phyloP scores from a whole-genome alignment of 2,797 vertebrate species.

The Argentina silus region DNA sequence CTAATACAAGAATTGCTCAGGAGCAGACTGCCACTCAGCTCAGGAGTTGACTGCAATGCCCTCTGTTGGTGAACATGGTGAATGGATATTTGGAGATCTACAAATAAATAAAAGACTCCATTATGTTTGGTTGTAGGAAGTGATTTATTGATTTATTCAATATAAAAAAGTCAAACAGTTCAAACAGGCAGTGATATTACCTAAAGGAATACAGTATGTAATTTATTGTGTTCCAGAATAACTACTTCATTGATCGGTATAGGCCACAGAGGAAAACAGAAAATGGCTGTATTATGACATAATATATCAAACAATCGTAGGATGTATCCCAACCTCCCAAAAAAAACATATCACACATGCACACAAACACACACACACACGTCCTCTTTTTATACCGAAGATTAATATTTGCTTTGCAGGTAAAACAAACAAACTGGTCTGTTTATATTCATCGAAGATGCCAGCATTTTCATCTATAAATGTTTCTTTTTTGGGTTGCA shows the following conservation, averaged over 20 bases:
- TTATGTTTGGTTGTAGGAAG: background rate
- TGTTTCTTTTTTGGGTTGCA: slow-evolving; percentile 40
- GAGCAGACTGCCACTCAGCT: too few relatives aligned
- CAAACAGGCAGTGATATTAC: slow-evolving; percentile 27
- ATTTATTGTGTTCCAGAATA: background rate
- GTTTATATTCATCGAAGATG: slow-evolving; percentile 40
- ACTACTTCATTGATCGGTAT: slow-evolving; percentile 9
- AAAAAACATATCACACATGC: slow-evolving; percentile 15
- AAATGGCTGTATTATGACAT: slow-evolving; percentile 14
- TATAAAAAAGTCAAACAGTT: slow-evolving; percentile 18
- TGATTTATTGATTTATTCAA: slow-evolving; percentile 23
- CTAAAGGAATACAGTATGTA: slow-evolving; percentile 6
- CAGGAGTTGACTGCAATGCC: too few relatives aligned
- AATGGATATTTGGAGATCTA: too few relatives aligned
- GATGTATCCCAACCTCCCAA: background rate
- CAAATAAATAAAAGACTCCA: background rate
- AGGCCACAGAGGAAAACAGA: slow-evolving; percentile 15
- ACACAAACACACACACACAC: slow-evolving; percentile 23
- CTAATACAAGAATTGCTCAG: too few relatives aligned
- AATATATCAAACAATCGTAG: slow-evolving; percentile 11
- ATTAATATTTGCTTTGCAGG: slow-evolving; percentile 40
- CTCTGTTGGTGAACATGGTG: too few relatives aligned
- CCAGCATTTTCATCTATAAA: slow-evolving; percentile 25
- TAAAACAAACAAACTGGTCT: slow-evolving; percentile 19
- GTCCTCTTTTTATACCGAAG: background rate